phyloP scores from a whole-genome alignment of 2,113 vertebrate genomes.

The Neolamprologus caudopunctatus region DNA sequence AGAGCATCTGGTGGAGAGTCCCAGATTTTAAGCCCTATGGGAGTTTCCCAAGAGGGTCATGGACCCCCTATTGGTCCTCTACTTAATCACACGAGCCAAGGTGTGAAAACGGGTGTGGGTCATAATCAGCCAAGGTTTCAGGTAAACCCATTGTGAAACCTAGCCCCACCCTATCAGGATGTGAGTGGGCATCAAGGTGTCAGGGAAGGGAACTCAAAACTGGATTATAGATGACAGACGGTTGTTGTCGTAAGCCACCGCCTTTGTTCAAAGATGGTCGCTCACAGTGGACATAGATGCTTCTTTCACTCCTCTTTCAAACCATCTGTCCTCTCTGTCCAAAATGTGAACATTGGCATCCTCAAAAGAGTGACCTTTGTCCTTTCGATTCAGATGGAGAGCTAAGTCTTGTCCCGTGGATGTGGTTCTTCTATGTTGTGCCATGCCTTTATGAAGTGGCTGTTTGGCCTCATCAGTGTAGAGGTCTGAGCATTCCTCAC shows the following conservation, averaged over 20 bases:
- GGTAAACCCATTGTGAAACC: neutral
- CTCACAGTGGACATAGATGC: neutral
- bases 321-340: neutral
- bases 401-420: fast-evolving
- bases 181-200: neutral
- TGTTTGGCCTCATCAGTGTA: neutral
- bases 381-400: neutral
- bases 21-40: neutral
- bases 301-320: neutral
- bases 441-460: neutral
- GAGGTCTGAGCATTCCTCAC: neutral
- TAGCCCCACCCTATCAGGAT: neutral
- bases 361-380: neutral
- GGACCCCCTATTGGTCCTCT: neutral
- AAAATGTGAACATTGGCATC: neutral
- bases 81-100: fast-evolving
- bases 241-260: fast-evolving
- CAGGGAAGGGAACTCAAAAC: neutral
- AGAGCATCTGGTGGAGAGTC: neutral
- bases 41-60: neutral
- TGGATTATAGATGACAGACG: neutral
- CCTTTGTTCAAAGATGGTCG: neutral
- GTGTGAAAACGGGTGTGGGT: neutral
- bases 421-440: neutral
- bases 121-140: neutral